A percentile compares a stretch with the other conserved stretches of the same genome.
Evolutionary conservation across 2,113 vertebrate species (phyloP).

Genomic region (Spheniscus mendiculus): DNA sequence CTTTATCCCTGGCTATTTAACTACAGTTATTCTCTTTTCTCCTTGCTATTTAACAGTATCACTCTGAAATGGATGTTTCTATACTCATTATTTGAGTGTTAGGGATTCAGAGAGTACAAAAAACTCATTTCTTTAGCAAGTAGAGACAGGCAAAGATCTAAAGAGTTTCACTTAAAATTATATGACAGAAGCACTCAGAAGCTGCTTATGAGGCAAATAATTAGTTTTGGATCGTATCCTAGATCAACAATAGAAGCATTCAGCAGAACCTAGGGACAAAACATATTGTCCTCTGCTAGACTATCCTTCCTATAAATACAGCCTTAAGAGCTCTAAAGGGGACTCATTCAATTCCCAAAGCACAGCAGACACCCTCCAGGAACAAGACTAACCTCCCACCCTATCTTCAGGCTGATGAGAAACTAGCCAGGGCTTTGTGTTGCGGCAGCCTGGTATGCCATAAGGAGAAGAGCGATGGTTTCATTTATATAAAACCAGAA

Average conservation of each 20-base stretch:
- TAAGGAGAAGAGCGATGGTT: background rate
- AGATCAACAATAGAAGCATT: constrained; percentile 37
- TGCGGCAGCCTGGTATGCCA: background rate
- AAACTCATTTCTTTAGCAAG: background rate
- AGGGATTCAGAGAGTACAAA: background rate
- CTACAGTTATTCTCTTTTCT: background rate
- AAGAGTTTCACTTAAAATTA: background rate
- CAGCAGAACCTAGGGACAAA: constrained; percentile 45
- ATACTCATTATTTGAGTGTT: background rate
- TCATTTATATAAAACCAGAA: background rate
- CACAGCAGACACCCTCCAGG: constrained; percentile 45
- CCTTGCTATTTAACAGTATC: background rate
- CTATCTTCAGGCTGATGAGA: background rate
- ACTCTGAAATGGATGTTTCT: background rate
- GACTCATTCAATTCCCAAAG: constrained; percentile 45
- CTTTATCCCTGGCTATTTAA: background rate
- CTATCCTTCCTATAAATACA: constrained; percentile 58
- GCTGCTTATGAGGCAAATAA: background rate
- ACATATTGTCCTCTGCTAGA: constrained; percentile 40
- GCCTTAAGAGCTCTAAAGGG: background rate
- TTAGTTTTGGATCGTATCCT: constrained; percentile 21
- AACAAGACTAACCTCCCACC: background rate
- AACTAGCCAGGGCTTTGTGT: background rate
- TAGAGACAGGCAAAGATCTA: background rate
- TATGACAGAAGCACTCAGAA: background rate